Percentiles rank a stretch among this genome's conserved stretches.
These are phyloP conservation scores for Rhyacophila evoluta DNA, from an alignment of 2,888 invertebrate species.

Conservation along the genomic window DNA sequence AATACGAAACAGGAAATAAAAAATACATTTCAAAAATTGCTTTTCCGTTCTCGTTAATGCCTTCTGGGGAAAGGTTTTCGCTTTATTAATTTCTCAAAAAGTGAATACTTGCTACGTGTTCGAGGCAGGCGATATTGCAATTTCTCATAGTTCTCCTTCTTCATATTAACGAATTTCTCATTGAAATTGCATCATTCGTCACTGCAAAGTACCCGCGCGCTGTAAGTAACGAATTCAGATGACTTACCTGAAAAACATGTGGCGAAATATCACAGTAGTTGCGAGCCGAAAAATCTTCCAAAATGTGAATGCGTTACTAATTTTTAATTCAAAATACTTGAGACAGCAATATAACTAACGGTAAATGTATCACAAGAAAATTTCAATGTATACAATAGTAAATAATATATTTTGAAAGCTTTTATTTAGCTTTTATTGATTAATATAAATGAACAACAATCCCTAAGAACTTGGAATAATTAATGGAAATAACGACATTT, in stretches of 20 bases:
- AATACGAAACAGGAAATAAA: background rate
- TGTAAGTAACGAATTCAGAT: background rate
- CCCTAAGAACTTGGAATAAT: no score
- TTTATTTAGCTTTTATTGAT: no score
- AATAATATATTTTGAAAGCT: no score
- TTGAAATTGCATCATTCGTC: conserved; percentile 43
- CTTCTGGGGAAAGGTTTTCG: background rate
- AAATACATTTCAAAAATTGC: background rate
- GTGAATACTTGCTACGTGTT: background rate
- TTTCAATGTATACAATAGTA: no score
- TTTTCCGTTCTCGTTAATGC: background rate
- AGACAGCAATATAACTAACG: no score
- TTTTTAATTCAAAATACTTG: no score
- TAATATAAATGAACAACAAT: no score
- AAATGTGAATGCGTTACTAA: no score
- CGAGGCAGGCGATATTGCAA: background rate
- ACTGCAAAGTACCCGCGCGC: conserved; percentile 27
- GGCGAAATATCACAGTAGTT: no score
- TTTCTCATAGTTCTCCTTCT: conserved; percentile 32
- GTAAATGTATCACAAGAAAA: no score
- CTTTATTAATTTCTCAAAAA: background rate
- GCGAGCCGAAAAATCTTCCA: no score
- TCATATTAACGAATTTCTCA: conserved; percentile 41
- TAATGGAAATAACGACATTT: no score
- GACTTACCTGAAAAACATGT: background rate